A percentile compares a stretch with the other conserved stretches of the same genome.
Evolutionary conservation across 2,113 vertebrate species (phyloP).

Genomic region (Tetrao urogallus): DNA sequence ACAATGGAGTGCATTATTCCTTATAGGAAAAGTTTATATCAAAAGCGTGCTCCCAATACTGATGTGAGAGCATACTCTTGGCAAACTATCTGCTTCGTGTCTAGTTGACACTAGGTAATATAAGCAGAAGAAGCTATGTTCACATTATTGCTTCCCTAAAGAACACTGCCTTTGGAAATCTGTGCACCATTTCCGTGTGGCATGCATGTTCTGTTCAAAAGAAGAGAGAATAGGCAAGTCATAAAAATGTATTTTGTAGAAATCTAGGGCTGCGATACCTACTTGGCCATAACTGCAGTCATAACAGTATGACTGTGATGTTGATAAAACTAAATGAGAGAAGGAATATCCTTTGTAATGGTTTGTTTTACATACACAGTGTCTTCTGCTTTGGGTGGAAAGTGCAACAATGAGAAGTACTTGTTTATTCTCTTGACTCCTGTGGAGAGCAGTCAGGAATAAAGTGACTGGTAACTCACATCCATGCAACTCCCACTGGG

Average conservation of each 20-base stretch:
- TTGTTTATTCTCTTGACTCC: constrained; percentile 35
- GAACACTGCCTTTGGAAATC: background rate
- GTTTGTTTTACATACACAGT: background rate
- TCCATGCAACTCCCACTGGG: background rate
- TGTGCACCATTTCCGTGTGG: background rate
- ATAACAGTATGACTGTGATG: rapidly evolving
- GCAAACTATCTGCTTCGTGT: background rate
- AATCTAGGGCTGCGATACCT: background rate
- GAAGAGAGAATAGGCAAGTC: background rate
- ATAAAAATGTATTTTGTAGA: background rate
- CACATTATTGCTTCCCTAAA: background rate
- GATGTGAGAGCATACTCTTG: rapidly evolving
- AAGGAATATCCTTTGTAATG: background rate
- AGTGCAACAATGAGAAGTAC: background rate
- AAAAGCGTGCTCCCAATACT: background rate
- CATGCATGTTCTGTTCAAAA: background rate
- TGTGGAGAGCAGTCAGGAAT: background rate
- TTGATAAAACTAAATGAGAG: constrained; percentile 8
- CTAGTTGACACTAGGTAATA: background rate
- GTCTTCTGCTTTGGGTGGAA: background rate
- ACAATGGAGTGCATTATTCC: background rate
- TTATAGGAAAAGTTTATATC: background rate
- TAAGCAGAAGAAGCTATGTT: background rate
- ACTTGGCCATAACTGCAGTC: background rate
- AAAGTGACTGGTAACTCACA: constrained; percentile 34